Conservation (phyloP, 2,888 invertebrate species). For the Harpagoxenus sublaevis region DNA sequence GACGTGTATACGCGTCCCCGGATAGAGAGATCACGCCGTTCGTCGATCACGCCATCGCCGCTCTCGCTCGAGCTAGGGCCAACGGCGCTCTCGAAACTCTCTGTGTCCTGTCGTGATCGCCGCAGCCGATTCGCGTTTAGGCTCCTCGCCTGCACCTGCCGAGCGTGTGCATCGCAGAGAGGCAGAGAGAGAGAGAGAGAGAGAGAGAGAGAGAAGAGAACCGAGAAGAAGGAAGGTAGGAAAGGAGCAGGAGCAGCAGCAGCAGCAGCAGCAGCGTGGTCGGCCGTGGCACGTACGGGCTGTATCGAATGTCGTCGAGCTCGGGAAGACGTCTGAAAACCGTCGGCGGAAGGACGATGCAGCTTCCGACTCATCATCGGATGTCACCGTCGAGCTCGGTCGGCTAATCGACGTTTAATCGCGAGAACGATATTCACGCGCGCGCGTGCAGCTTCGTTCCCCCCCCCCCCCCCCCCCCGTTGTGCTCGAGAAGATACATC, state of each 20-base stretch:
- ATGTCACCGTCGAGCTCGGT: slow-evolving; percentile 56
- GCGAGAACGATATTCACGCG: slow-evolving; percentile 37
- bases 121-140: slow-evolving; percentile 7
- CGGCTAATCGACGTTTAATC: slow-evolving; percentile 38
- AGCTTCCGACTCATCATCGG: slow-evolving; percentile 51
- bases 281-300: slow-evolving; percentile 36
- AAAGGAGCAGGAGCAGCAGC: not conserved
- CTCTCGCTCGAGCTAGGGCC: not conserved
- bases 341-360: slow-evolving; percentile 58
- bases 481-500: not conserved
- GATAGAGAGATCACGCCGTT: slow-evolving; percentile 49
- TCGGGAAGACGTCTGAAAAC: slow-evolving; percentile 34
- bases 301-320: slow-evolving; percentile 64
- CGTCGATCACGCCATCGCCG: slow-evolving; percentile 47
- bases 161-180: not conserved
- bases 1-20: slow-evolving; percentile 23
- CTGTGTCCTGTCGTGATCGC: slow-evolving; percentile 10
- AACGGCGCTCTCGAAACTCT: slow-evolving; percentile 24
- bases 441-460: not conserved
- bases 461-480: too few relatives aligned
- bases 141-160: slow-evolving; percentile 40
- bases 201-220: not conserved
- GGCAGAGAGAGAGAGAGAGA: too few relatives aligned
- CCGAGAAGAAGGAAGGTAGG: not conserved
- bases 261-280: slow-evolving; percentile 23